These are phyloP conservation scores for Sphaerodactylus townsendi DNA, from an alignment of 2,113 vertebrate genomes.

Conservation along the genomic window DNA sequence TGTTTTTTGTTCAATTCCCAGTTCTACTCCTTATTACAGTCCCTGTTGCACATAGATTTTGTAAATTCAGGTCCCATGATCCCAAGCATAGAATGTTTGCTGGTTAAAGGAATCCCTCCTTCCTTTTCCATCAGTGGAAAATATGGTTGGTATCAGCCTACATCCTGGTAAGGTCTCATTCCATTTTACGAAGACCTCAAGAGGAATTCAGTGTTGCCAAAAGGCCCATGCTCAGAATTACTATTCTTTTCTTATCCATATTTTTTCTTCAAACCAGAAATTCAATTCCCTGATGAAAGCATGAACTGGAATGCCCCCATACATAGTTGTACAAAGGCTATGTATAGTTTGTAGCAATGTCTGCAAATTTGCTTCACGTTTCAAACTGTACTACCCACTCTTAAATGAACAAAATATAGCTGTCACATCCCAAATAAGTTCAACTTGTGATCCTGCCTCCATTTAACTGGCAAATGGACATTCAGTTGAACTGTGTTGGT, in stretches of 20 bases:
- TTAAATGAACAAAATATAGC: constrained; percentile 50
- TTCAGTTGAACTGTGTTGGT: neutral
- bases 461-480: neutral
- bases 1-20: too few relatives aligned
- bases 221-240: too few relatives aligned
- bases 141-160: neutral
- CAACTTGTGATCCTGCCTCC: neutral
- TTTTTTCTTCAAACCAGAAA: neutral
- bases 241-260: neutral
- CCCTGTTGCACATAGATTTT: too few relatives aligned
- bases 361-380: constrained; percentile 57
- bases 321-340: constrained; percentile 42
- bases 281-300: constrained; percentile 32
- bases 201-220: neutral
- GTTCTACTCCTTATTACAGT: too few relatives aligned
- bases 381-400: constrained; percentile 59
- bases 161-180: neutral
- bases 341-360: constrained; percentile 40
- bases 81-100: too few relatives aligned
- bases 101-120: too few relatives aligned
- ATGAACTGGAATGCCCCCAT: constrained; percentile 61
- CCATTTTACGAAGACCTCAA: neutral
- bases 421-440: constrained; percentile 64
- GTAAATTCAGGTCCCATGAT: too few relatives aligned
- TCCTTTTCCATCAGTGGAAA: too few relatives aligned